These are phyloP conservation scores for Molanna angustata DNA, from an alignment of 2,888 invertebrate genomes.

Conservation along the genomic window DNA sequence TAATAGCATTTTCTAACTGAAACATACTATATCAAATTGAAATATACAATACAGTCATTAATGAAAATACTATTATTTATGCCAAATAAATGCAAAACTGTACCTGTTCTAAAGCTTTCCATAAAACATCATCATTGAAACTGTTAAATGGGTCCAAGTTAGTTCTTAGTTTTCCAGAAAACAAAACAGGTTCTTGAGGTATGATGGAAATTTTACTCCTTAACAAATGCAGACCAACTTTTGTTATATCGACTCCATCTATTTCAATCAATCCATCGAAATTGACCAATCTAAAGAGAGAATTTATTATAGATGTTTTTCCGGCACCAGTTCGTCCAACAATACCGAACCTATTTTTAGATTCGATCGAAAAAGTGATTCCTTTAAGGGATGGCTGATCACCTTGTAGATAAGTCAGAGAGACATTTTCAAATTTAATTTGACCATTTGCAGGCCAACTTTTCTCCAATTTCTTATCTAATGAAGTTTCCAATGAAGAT, in stretches of 20 bases:
- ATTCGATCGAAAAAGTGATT: slow-evolving; percentile 48
- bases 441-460: slow-evolving; percentile 56
- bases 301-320: slow-evolving; percentile 67
- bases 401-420: slow-evolving; percentile 52
- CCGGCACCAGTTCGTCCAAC: slow-evolving; percentile 68
- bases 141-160: slow-evolving; percentile 77
- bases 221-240: slow-evolving; percentile 57
- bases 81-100: slow-evolving; percentile 26
- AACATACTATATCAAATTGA: too few relatives aligned
- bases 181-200: slow-evolving; percentile 79
- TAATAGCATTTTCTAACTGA: too few relatives aligned
- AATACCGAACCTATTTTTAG: slow-evolving; percentile 63
- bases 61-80: neutral
- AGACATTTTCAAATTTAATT: slow-evolving; percentile 52
- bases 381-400: slow-evolving; percentile 55
- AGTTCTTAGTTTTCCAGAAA: slow-evolving; percentile 80
- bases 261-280: slow-evolving; percentile 65
- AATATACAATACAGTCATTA: too few relatives aligned
- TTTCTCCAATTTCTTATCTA: slow-evolving; percentile 43
- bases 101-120: slow-evolving; percentile 75
- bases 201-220: slow-evolving; percentile 62
- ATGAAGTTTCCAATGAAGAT: slow-evolving; percentile 44
- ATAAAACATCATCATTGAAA: slow-evolving; percentile 68
- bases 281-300: slow-evolving; percentile 64
- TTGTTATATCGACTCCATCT: slow-evolving; percentile 61